These are phyloP conservation scores for Eonycteris spelaea DNA, from an alignment of 2,113 vertebrate genomes.

Conservation along the genomic window DNA sequence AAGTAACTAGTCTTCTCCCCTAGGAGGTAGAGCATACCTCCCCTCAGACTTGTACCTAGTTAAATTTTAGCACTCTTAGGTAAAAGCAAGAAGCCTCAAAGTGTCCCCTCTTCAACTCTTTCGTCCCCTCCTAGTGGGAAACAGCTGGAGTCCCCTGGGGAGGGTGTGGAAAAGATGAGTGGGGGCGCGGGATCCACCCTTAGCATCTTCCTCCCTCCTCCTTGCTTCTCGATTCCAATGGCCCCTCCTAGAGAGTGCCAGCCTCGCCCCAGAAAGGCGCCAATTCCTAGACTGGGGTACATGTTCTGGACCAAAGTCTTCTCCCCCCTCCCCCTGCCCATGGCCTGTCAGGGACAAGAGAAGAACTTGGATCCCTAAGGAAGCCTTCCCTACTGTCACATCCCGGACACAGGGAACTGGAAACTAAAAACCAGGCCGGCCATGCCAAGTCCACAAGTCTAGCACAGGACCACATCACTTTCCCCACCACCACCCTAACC, in stretches of 20 bases:
- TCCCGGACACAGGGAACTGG: background rate
- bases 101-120: background rate
- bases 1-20: background rate
- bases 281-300: background rate
- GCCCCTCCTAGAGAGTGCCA: background rate
- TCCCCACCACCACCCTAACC: background rate
- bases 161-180: background rate
- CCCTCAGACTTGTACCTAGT: background rate
- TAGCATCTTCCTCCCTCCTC: slow-evolving; percentile 12
- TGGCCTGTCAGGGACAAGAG: background rate
- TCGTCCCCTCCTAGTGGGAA: background rate
- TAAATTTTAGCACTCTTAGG: background rate
- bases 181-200: background rate
- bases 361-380: background rate
- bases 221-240: background rate
- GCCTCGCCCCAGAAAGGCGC: slow-evolving; percentile 11
- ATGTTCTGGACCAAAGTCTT: background rate
- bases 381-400: slow-evolving; percentile 17
- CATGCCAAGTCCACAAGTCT: background rate
- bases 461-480: background rate
- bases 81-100: background rate
- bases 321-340: background rate
- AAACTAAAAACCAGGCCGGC: slow-evolving; percentile 34
- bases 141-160: background rate
- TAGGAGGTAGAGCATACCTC: background rate